Evolutionary conservation across 2,113 vertebrate genomes (phyloP), one percentile per base, ranked within the genome.

Genomic region (Blennius ocellaris): DNA sequence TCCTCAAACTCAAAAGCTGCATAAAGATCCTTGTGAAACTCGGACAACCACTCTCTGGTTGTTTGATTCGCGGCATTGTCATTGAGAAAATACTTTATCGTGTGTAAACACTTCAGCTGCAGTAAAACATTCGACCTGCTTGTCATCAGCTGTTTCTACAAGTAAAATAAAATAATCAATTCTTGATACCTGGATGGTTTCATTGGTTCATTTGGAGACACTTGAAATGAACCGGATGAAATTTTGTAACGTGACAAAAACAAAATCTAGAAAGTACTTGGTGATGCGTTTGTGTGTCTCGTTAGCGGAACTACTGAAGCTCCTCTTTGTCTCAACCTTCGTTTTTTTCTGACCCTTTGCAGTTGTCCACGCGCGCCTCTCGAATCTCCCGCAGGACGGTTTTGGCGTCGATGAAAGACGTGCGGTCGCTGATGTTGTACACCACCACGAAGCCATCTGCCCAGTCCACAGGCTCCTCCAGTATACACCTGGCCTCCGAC

Each of bases 371-470:
- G 1, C 88, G 90, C 0, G 86, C 73, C 83, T 93, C 93, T 48
- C 87, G 87, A 57, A 95, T 94, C 84, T 93, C 90, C 52, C 6
- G 68, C 69, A 94, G 84, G 84, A 93, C 82, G 85, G 77, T 89
- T 84, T 92, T 86, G 89, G 93, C 92, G 16, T 86, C 80, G 78
- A 92, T 84, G 83, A 95, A 94, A 75, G 94, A 93, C 1, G 79
- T 76, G 48, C 77, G 72, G 78, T 94, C 94, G 3, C 82, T 93
- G 90, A 95, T 93, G 85, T 93, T 91, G 89, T 94, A 94, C 14
- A 94, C 94, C 73, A 94, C 93, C 51, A 94, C 82, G 14, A 95
- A 94, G 50, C 91, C 93, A 3, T 94, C 90, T 1, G 90, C 94
- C 94, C 94, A 95, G 55, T 92, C 88, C 87, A 94, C 66, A 0